These are phyloP conservation scores for Protobothrops mucrosquamatus DNA, from an alignment of 2,113 vertebrate species.

Conservation along the genomic window DNA sequence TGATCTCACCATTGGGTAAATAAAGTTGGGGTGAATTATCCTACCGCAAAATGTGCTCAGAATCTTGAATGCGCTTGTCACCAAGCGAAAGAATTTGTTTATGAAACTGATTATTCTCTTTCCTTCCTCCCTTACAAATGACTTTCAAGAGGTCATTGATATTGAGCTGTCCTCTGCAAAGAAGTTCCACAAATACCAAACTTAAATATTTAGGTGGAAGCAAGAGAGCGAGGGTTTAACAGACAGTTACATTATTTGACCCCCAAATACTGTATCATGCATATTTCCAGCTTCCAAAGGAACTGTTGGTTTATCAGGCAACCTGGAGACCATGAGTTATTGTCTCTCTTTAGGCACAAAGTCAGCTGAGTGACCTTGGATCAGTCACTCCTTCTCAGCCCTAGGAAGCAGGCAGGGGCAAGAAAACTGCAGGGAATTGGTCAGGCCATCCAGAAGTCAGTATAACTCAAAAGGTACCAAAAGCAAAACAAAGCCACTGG, in stretches of 20 bases:
- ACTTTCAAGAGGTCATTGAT: background rate
- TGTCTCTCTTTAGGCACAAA: background rate
- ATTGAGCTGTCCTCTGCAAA: background rate
- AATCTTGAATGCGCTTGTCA: background rate
- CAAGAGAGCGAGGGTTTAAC: background rate
- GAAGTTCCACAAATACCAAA: background rate
- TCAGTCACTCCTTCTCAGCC: background rate
- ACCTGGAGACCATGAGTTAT: background rate
- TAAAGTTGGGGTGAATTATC: background rate
- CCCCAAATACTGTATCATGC: background rate
- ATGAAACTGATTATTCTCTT: background rate
- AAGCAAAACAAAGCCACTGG: background rate
- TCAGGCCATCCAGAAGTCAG: background rate
- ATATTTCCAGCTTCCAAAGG: background rate
- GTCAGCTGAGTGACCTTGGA: background rate
- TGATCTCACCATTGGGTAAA: background rate
- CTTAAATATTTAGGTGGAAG: background rate
- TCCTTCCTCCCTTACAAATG: background rate
- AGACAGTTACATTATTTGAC: background rate
- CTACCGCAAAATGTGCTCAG: background rate
- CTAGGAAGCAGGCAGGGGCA: background rate
- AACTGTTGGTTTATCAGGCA: background rate
- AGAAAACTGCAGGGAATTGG: background rate
- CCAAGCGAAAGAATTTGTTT: background rate
- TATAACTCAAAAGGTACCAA: background rate